phyloP scores from a whole-genome alignment of 2,888 invertebrate species.

The Dolichopus griseipennis region DNA sequence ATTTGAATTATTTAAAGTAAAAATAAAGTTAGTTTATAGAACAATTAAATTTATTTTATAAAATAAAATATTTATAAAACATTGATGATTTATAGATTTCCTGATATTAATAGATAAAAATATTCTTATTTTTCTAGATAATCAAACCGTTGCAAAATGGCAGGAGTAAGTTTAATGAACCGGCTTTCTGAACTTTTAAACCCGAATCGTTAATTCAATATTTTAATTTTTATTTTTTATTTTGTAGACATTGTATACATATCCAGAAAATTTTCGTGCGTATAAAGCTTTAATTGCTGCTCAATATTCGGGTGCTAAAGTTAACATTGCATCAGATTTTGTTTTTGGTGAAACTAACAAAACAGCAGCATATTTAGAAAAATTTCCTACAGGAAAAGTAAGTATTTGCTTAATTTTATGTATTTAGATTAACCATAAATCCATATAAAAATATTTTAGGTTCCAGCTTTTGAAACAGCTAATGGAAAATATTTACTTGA shows the following conservation, averaged over 20 bases:
- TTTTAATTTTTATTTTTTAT: constrained; percentile 6
- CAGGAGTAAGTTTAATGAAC: neutral
- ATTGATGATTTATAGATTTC: neutral
- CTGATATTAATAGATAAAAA: neutral
- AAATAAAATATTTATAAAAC: neutral
- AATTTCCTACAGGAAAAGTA: constrained; percentile 97
- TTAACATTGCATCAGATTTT: constrained; percentile 76
- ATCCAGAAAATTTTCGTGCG: constrained; percentile 96
- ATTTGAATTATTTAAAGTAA: neutral
- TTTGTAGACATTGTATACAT: constrained; percentile 80
- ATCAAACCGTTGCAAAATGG: neutral
- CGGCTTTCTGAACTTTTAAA: too few species aligned
- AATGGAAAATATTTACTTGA: constrained; percentile 82
- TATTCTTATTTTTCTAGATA: neutral
- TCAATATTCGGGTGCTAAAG: constrained; percentile 82
- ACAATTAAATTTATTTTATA: neutral
- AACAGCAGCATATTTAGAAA: constrained; percentile 73
- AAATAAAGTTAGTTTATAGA: neutral
- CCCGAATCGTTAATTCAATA: neutral
- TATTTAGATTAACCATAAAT: too few species aligned
- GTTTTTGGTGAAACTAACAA: constrained; percentile 93
- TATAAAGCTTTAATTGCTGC: constrained; percentile 97
- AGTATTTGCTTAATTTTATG: constrained; percentile 40
- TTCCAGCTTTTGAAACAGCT: constrained; percentile 86
- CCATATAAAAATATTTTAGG: constrained; percentile 51